phyloP scores from a whole-genome alignment of 2,797 vertebrate genomes.

The Glossophaga mutica region DNA sequence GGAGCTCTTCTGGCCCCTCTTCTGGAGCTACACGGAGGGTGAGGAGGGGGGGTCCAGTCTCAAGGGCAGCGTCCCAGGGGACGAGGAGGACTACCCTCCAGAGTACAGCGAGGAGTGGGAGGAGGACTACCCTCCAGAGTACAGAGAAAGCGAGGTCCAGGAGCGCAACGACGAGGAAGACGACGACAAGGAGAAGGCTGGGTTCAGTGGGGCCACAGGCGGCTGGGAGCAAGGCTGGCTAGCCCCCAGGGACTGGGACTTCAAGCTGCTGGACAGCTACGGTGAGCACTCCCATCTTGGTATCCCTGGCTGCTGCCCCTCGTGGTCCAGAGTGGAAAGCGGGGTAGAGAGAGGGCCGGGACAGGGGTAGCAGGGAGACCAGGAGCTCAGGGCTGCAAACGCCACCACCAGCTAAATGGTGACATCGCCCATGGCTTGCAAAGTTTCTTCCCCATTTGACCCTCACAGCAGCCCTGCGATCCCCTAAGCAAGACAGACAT shows the following conservation, averaged over 20 bases:
- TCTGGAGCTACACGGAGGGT: constrained; percentile 89
- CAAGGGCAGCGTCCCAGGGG: constrained; percentile 70
- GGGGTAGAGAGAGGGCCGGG: background rate
- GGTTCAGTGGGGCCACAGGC: constrained; percentile 83
- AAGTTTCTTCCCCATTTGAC: background rate
- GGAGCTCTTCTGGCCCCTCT: constrained; percentile 90
- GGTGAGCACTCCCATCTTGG: constrained; percentile 80
- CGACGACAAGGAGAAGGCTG: constrained; percentile 84
- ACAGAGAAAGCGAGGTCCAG: constrained; percentile 75
- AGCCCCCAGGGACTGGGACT: constrained; percentile 83
- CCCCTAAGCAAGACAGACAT: background rate
- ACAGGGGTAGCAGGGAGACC: background rate
- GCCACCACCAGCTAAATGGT: background rate
- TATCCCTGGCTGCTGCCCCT: background rate
- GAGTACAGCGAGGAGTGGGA: constrained; percentile 79
- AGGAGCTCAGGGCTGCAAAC: background rate
- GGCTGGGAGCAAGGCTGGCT: constrained; percentile 83
- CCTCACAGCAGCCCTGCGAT: background rate
- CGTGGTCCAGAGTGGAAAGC: background rate
- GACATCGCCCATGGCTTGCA: background rate
- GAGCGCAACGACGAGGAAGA: constrained; percentile 84
- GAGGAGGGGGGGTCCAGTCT: constrained; percentile 54
- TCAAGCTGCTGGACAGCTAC: constrained; percentile 84
- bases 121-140: constrained; percentile 76
- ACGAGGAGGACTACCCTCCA: constrained; percentile 80